A percentile compares a stretch with the other conserved stretches of the same genome.
Conservation (phyloP, 2,797 vertebrate species). For the Monodelphis domestica region DNA sequence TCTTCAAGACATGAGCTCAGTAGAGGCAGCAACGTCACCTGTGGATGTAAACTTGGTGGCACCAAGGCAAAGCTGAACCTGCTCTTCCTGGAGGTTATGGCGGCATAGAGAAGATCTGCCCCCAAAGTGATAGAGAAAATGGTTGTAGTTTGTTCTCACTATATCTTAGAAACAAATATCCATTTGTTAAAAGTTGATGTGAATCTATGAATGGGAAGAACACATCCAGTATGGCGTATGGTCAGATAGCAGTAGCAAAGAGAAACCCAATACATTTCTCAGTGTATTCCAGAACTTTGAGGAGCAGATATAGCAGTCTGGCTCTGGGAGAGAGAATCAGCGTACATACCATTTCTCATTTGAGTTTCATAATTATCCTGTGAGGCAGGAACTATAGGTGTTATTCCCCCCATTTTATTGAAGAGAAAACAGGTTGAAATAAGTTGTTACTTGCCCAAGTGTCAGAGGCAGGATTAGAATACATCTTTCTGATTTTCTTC, state of each 20-base stretch:
- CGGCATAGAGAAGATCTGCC: not conserved
- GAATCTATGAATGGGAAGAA: not conserved
- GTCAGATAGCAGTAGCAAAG: no score
- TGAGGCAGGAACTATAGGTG: not conserved
- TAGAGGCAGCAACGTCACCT: not conserved
- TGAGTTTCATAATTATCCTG: not conserved
- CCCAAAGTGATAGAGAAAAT: not conserved
- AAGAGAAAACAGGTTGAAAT: not conserved
- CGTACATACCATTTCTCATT: no score
- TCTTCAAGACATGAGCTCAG: not conserved
- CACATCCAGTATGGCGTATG: not conserved
- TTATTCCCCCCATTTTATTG: not conserved
- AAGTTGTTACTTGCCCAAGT: not conserved
- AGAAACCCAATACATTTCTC: not conserved
- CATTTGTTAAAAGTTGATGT: not conserved
- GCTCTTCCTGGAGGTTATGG: not conserved
- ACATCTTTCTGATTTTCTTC: not conserved
- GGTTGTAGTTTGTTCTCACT: not conserved
- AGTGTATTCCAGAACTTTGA: not conserved
- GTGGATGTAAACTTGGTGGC: not conserved
- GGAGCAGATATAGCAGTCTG: not conserved
- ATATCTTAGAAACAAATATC: not conserved
- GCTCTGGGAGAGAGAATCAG: not conserved
- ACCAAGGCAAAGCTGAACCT: not conserved
- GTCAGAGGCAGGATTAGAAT: not conserved